Percentiles rank a stretch among this genome's conserved stretches.
phyloP scores from a whole-genome alignment of 2,888 invertebrate species.

The Poecilobothrus nobilitatus region DNA sequence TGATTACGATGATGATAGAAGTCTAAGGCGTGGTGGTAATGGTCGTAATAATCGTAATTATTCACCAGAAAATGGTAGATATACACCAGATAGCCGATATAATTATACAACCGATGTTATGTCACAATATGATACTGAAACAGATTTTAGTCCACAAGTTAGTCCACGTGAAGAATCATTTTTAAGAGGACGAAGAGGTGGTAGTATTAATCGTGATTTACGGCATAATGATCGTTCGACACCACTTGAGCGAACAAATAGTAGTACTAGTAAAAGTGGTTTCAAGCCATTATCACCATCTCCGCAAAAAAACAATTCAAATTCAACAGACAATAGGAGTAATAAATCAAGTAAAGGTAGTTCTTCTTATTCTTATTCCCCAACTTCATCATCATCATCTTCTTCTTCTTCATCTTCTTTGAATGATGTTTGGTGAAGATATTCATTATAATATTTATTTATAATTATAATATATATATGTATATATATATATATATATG shows the following conservation, averaged over 20 bases:
- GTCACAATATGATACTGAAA: constrained; percentile 51
- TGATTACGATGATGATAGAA: constrained; percentile 27
- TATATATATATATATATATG: no score
- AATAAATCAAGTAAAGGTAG: constrained; percentile 10
- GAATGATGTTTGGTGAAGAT: not conserved
- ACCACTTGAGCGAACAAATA: not conserved
- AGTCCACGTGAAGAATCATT: constrained; percentile 46
- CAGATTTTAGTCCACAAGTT: constrained; percentile 58
- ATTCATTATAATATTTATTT: not conserved
- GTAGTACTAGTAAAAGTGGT: not conserved
- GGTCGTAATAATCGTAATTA: constrained; percentile 41
- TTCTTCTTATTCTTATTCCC: not conserved
- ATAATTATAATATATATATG: no score
- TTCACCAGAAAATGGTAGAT: constrained; percentile 41
- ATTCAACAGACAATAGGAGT: constrained; percentile 4
- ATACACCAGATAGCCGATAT: constrained; percentile 49
- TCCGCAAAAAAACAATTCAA: not conserved
- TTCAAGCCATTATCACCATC: not conserved
- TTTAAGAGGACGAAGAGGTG: constrained; percentile 37
- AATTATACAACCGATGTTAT: constrained; percentile 45
- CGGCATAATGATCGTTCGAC: constrained; percentile 1
- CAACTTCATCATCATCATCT: not conserved
- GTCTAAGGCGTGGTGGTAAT: constrained; percentile 33
- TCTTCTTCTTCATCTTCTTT: not conserved
- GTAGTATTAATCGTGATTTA: not conserved